A percentile compares a stretch with the other conserved stretches of the same genome.
These are phyloP conservation scores for Luperina testacea DNA, from an alignment of 2,888 invertebrate species.

Conservation along the genomic window DNA sequence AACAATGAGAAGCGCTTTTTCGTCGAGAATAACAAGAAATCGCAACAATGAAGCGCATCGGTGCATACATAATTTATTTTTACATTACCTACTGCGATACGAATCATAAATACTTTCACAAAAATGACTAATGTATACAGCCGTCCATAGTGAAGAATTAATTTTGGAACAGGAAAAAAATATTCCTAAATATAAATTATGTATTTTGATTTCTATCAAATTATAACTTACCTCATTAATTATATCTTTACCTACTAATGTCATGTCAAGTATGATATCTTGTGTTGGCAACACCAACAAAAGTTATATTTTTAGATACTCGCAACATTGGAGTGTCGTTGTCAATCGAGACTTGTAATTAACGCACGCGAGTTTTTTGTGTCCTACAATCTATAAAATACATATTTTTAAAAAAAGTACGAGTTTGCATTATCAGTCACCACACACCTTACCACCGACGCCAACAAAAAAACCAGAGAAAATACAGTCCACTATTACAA, in stretches of 20 bases:
- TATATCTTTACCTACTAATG: background rate
- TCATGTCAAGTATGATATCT: background rate
- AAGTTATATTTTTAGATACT: no score
- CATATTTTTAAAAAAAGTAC: no score
- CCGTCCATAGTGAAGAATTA: background rate
- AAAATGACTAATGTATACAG: background rate
- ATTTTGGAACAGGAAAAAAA: background rate
- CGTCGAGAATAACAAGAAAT: background rate
- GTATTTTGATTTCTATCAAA: background rate
- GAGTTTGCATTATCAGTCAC: no score
- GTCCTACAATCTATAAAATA: no score
- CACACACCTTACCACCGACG: no score
- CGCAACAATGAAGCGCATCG: background rate
- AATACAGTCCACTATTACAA: no score
- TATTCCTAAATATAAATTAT: background rate
- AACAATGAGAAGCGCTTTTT: background rate
- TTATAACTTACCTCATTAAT: constrained; percentile 8
- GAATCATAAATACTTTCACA: background rate
- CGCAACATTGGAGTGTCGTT: no score
- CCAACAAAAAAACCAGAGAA: no score
- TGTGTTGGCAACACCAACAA: no score
- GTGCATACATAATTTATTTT: background rate
- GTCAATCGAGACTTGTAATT: no score
- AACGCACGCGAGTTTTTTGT: no score
- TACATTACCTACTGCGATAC: background rate